Evolutionary conservation across 2,888 invertebrate genomes (phyloP), one percentile per base, ranked within the genome.

Genomic region (Pristionchus entomophagus): DNA sequence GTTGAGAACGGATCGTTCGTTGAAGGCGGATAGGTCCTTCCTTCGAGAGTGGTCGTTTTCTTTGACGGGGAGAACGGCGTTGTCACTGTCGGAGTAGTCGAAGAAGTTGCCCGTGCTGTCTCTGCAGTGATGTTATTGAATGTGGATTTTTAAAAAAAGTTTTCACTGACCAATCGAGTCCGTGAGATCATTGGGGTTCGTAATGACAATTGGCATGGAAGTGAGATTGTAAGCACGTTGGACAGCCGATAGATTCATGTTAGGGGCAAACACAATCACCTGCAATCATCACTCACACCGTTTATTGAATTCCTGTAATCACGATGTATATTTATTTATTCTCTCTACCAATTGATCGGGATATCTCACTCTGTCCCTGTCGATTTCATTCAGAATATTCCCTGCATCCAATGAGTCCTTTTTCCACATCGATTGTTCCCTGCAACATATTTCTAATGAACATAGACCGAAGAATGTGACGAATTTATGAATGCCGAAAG

Each of bases 191-290:
- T n/a, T 26, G 38, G 41, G 32, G n/a, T 77, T 45, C 12, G 45
- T 45, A 32, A 77, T 77, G 77, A 77, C 26, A n/a, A 45, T 22
- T 8, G 77, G 77, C n/a, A n/a, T 26, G n/a, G 41, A 45, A 12
- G 65, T 35, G n/a, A 77, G 77, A 77, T 77, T 77, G 45, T 77
- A 77, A 10, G 77, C 77, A 2, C 8, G 12, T n/a, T 26, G 19
- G 2, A 77, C 77, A 10, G 45, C 10, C 26, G 19, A n/a, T 77
- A 10, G 26, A 17, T 77, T 45, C 45, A 45, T 41, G 45, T 41
- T 77, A 10, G 77, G 77, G n/a, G 77, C 77, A 14, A 77, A 77
- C 2, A 77, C 26, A 22, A 77, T 77, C 45, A 77, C 41, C 77
- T 77, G 22, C 22, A n/a, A 77, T 45, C 45, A 41, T 41, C 45